Evolutionary conservation across 2,888 invertebrate genomes (phyloP), one percentile per base, ranked within the genome.

Genomic region (Euclidia mi): DNA sequence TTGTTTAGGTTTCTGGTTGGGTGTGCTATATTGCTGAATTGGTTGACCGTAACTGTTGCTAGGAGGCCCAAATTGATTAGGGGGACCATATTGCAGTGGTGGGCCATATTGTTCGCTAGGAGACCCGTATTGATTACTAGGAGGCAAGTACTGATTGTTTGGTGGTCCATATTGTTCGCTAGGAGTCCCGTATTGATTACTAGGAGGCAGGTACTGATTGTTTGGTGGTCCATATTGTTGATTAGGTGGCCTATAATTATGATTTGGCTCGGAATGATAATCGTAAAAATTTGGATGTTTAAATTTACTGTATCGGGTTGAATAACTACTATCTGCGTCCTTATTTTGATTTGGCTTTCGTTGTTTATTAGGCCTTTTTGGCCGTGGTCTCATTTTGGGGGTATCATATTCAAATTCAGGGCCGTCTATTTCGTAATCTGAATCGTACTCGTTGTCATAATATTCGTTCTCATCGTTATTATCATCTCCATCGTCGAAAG

Each of bases 401-500:
- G 44, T 3, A 3, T 44, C 17, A 60, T 65, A 77, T 50, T 79
- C 79, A 15, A 63, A 32, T 12, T 70, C 76, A 48, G 69, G 66
- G 9, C 55, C 35, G 1, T 46, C 66, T 14, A 65, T 67, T 34
- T 82, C 82, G 20, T 82, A 80, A 41, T 89, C 87, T 0, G 70
- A 35, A 15, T 81, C 84, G 7, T 72, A 64, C 40, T 78, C 72
- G 12, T 62, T 57, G 31, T 68, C 67, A 7, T 75, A 56, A 43
- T 61, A 67, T 42, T 77, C 72, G 15, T 49, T 60, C 12, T 63
- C 68, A 47, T 34, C 65, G 34, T 52, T 42, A 28, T 74, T 66
- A 10, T 76, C 66, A 32, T 76, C 70, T 10, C 81, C 72, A 48
- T 69, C 68, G 3, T 71, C n/a, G n/a, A n/a, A 65, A 12, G 57